Evolutionary conservation across 2,113 vertebrate species (phyloP).

Genomic region (Lontra canadensis): DNA sequence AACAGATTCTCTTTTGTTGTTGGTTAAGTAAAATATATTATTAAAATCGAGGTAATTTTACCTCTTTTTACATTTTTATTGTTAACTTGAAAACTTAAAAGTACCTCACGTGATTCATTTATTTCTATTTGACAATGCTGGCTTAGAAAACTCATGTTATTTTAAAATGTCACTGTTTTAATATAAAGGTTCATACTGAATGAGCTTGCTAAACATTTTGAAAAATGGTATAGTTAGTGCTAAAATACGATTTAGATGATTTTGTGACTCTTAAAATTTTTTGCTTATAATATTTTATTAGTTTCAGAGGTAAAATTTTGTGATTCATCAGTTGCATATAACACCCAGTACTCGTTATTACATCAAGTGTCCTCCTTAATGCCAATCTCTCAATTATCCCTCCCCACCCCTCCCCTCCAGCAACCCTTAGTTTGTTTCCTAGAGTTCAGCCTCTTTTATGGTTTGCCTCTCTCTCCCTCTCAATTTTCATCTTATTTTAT

Average conservation of each 20-base stretch:
- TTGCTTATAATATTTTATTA: background rate
- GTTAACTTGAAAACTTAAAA: conserved; percentile 17
- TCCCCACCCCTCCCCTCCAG: background rate
- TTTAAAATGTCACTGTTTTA: conserved; percentile 13
- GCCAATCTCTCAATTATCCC: background rate
- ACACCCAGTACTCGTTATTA: background rate
- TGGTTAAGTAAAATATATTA: background rate
- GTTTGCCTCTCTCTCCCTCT: background rate
- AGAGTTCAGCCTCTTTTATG: background rate
- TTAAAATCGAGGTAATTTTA: conserved; percentile 11
- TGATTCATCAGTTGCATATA: background rate
- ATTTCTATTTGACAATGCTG: background rate
- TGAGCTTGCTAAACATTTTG: background rate
- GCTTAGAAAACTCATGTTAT: background rate
- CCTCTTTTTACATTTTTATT: conserved; percentile 1
- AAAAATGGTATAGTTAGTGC: background rate
- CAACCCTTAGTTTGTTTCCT: background rate
- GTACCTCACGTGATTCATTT: background rate
- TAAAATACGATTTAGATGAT: background rate
- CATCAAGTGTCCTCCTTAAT: background rate
- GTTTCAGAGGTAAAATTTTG: background rate
- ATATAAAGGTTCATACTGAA: background rate
- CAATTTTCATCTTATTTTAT: background rate
- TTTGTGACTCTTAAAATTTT: conserved; percentile 4
- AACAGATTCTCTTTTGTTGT: background rate